Evolutionary conservation across 1,140 invertebrate genomes (phyloP).

Genomic region (Apis mellifera): Amel_HAv3.1 CM009932.2:14292001-14292500

Average conservation of each 20-base stretch:
- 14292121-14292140: slow-evolving; percentile 48
- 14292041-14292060: slow-evolving; percentile 13
- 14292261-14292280: not conserved
- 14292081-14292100: slow-evolving; percentile 40
- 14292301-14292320: not conserved
- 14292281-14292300: not conserved
- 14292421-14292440: slow-evolving; percentile 81
- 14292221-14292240: not conserved
- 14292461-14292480: slow-evolving; percentile 90
- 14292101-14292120: slow-evolving; percentile 27
- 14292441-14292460: slow-evolving; percentile 92
- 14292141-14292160: slow-evolving; percentile 50
- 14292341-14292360: not conserved
- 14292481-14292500: slow-evolving; percentile 86
- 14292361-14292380: not conserved
- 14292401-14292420: not conserved
- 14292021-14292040: too few species aligned
- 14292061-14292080: slow-evolving; percentile 1
- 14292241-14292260: not conserved
- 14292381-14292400: not conserved
- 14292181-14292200: slow-evolving; percentile 23
- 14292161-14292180: slow-evolving; percentile 46
- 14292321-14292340: not conserved
- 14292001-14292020: slow-evolving; percentile 23
- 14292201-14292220: not conserved